Evolutionary conservation across 1,140 invertebrate species (phyloP).

Genomic region (Steinernema feltiae): DNA sequence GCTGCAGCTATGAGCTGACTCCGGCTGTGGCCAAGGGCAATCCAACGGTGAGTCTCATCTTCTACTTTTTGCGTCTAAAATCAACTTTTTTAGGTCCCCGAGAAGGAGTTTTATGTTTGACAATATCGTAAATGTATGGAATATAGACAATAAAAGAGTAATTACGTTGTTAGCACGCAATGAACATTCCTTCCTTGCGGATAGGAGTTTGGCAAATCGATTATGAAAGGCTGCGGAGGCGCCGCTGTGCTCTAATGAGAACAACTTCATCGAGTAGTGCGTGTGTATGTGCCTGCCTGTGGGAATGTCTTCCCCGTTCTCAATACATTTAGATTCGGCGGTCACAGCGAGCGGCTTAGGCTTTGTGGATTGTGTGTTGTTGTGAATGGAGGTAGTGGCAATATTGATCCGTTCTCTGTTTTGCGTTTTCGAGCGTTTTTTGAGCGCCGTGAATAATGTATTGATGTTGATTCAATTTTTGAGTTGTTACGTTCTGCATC

Average conservation of each 20-base stretch:
- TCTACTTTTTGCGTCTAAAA: neutral
- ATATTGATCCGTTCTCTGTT: too few relatives aligned
- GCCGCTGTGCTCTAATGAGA: neutral
- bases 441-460: too few relatives aligned
- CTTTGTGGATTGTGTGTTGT: too few relatives aligned
- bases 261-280: neutral
- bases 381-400: too few relatives aligned
- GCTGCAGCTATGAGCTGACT: neutral
- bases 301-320: neutral
- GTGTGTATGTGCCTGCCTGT: too few relatives aligned
- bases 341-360: too few relatives aligned
- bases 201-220: neutral
- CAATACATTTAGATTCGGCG: too few relatives aligned
- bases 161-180: neutral
- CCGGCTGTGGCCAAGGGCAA: neutral
- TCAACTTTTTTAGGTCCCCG: neutral
- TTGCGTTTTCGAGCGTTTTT: too few relatives aligned
- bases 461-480: too few relatives aligned
- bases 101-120: neutral
- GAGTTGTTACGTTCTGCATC: too few relatives aligned
- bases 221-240: neutral
- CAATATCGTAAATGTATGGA: neutral
- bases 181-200: neutral
- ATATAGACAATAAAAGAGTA: slow-evolving; percentile 10
- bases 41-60: neutral